A percentile compares a stretch with the other conserved stretches of the same genome.
Conservation (phyloP, 2,113 vertebrate genomes). For the Petrocephalus microphthalmus region DNA sequence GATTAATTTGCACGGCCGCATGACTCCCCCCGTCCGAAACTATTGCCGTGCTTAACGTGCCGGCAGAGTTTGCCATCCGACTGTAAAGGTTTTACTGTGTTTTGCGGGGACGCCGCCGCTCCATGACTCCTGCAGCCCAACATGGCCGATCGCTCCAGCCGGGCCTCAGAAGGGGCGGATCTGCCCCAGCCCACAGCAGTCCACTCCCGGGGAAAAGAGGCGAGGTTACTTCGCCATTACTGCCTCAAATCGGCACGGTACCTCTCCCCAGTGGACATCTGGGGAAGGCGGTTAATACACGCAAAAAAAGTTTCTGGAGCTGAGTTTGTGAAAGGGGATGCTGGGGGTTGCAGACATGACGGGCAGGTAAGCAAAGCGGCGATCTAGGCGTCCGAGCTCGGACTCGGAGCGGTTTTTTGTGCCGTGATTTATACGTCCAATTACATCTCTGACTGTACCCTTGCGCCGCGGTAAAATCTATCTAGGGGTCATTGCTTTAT, state of each 20-base stretch:
- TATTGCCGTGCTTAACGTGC: not conserved
- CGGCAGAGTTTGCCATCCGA: not conserved
- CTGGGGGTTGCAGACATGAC: slow-evolving; percentile 59
- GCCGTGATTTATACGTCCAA: not conserved
- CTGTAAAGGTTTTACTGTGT: not conserved
- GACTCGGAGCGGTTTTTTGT: not conserved
- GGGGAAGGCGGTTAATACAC: slow-evolving; percentile 29
- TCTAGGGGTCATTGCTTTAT: not conserved
- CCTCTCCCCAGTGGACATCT: slow-evolving; percentile 41
- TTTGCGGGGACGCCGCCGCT: not conserved
- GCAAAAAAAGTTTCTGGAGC: not conserved
- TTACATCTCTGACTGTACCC: not conserved
- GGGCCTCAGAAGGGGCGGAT: slow-evolving; percentile 30
- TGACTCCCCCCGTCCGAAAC: not conserved
- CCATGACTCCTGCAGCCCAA: not conserved
- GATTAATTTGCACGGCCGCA: not conserved
- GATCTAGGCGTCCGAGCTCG: not conserved
- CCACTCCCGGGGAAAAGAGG: slow-evolving; percentile 29
- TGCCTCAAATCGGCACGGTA: not conserved
- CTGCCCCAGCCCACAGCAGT: slow-evolving; percentile 14
- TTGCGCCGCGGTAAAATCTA: not conserved
- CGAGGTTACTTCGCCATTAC: slow-evolving; percentile 42
- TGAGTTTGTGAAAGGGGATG: slow-evolving; percentile 38
- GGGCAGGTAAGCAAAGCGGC: slow-evolving; percentile 44
- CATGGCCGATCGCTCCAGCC: not conserved